phyloP scores from a whole-genome alignment of 2,888 invertebrate genomes.

The Altica lythri region DNA sequence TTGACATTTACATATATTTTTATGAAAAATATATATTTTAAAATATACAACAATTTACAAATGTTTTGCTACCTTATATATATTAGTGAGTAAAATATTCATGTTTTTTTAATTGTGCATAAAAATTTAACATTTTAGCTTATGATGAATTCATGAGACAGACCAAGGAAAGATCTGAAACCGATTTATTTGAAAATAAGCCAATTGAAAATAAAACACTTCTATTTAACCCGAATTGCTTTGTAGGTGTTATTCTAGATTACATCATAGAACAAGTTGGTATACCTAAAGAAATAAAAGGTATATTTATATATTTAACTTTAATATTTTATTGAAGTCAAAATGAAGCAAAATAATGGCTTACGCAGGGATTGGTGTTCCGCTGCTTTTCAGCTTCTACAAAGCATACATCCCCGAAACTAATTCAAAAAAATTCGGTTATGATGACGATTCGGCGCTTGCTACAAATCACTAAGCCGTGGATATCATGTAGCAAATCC shows the following conservation, averaged over 20 bases:
- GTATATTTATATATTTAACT: no score
- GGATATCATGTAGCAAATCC: no score
- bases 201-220: conserved; percentile 1
- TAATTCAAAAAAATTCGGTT: no score
- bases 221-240: conserved; percentile 7
- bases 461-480: no score
- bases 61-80: conserved; percentile 1
- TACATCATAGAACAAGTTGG: conserved; percentile 5
- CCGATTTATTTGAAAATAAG: background rate
- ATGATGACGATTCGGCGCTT: no score
- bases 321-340: no score
- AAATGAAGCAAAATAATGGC: no score
- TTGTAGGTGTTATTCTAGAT: conserved; percentile 7
- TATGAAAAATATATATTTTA: background rate
- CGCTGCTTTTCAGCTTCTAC: no score
- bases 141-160: conserved; percentile 6
- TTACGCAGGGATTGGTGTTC: no score
- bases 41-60: background rate
- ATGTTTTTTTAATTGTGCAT: background rate
- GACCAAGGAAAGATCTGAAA: background rate
- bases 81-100: background rate
- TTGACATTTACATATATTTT: background rate
- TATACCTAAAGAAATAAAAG: conserved; percentile 6
- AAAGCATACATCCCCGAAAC: no score
- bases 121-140: background rate